Evolutionary conservation across 92 coral and sea anemone genomes (phyloP), one percentile per base, ranked within the genome.

Genomic region (Parazoanthus swiftii): DNA sequence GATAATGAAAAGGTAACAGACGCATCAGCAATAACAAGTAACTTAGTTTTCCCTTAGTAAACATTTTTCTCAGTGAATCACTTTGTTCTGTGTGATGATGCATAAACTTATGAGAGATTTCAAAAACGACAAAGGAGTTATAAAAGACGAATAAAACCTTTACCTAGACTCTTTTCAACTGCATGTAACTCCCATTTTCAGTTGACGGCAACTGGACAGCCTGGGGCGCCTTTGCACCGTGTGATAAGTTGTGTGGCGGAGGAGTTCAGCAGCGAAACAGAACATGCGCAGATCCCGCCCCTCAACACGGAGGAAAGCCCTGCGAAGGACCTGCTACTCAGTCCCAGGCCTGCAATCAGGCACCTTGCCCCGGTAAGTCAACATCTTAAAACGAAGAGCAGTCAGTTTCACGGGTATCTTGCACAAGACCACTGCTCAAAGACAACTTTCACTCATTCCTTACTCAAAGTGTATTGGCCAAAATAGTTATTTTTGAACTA

Each of bases 171-270:
- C 59, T 54, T 15, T 20, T 54, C 59, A 13, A 18, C 21, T 42
- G 21, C 76, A 29, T 21, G 9, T 18, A 20, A 5, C 5, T 72
- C 76, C 56, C 51, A 48, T 6, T 77, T 79, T 26, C 23, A 79
- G 82, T 79, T 79, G 67, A 79, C n/a, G 82, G 82, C 59, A 79
- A 79, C 3, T 79, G 82, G 82, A 79, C 82, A 6, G 59, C 82
- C 3, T 79, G 82, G 82, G 82, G 66, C 3, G 37, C 82, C 39
- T 79, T 48, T 79, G 66, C 36, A 79, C 42, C 65, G 8, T 79
- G 82, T 79, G 66, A 25, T 51, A 48, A 79, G 3, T 18, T 23
- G 6, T 79, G 82, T 79, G 82, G 67, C 66, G 82, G 82, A 48
- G 82, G 82, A 44, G 82, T 48, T 79, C 82, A 48, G 36, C 63